Conservation (phyloP, 2,888 invertebrate genomes). For the Melikaiella ostensackeni region DNA sequence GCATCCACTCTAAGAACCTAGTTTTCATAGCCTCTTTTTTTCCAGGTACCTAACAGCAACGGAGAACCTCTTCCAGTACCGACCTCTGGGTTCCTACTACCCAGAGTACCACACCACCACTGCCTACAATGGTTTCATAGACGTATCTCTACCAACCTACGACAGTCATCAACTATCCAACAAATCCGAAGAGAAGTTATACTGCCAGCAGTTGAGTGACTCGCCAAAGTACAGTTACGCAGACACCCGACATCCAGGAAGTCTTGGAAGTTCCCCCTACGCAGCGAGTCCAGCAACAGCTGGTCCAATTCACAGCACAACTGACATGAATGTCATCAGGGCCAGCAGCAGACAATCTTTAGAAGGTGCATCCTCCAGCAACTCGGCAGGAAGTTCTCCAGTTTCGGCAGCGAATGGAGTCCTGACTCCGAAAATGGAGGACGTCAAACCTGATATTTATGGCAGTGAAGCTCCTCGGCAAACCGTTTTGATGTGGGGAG, state of each 20-base stretch:
- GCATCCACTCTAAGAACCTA: no score
- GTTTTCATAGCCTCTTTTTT: slow-evolving; percentile 50
- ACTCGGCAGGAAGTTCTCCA: slow-evolving; percentile 83
- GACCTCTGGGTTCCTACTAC: slow-evolving; percentile 90
- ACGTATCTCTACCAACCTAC: slow-evolving; percentile 85
- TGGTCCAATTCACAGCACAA: slow-evolving; percentile 58
- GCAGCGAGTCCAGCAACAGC: slow-evolving; percentile 69
- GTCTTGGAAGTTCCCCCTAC: slow-evolving; percentile 71
- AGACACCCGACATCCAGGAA: slow-evolving; percentile 70
- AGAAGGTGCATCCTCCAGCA: slow-evolving; percentile 80
- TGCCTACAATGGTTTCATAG: slow-evolving; percentile 89
- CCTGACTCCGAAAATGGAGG: slow-evolving; percentile 82
- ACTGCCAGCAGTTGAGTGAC: slow-evolving; percentile 81
- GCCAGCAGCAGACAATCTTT: slow-evolving; percentile 74
- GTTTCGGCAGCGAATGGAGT: slow-evolving; percentile 80
- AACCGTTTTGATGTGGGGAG: slow-evolving; percentile 96
- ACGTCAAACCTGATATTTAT: slow-evolving; percentile 79
- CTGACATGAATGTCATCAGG: slow-evolving; percentile 63
- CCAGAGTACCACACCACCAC: slow-evolving; percentile 87
- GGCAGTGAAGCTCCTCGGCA: slow-evolving; percentile 84
- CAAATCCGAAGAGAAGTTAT: slow-evolving; percentile 81
- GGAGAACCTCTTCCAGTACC: slow-evolving; percentile 94
- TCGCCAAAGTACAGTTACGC: slow-evolving; percentile 79
- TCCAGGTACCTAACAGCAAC: slow-evolving; percentile 85
- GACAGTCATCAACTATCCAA: slow-evolving; percentile 79